Base-by-base conservation (phyloP, 2,888 invertebrate genomes). In the Stratiomys singularior region DNA sequence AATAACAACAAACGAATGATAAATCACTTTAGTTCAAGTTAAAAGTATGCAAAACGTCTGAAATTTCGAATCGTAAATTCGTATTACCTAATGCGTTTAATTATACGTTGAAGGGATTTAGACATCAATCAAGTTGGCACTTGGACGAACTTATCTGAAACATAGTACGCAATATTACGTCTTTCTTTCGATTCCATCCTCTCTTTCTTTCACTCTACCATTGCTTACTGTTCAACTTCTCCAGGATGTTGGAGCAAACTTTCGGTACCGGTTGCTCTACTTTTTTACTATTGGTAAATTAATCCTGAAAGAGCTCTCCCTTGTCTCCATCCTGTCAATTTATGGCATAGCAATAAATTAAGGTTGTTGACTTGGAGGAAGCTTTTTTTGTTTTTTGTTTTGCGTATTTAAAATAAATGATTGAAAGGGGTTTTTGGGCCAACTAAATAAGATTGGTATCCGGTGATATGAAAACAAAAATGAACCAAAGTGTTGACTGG, bases 51-150 rank as follows among this genome's bases (percentile, higher is more conserved):
- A 37, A 9, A 37, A 9, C 5, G 5, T 9, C 37, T 9, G 37
- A 5, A 37, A 5, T 37, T 72, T 56, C 25, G 56, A 44, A 28
- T 28, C 27, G 7, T 13, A 52, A 72, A 28, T 56, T 18, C 37
- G 15, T 4, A 9, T 52, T 52, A 52, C 52, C 52, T 21, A 72
- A 56, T 28, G 28, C 56, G 28, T 72, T 72, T 21, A 5, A 37
- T 37, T 37, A 5, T 37, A 56, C 27, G 56, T 72, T 72, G 46
- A 56, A 72, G 71, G 71, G 71, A 56, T 72, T 56, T n/a, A 72
- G 28, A 72, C 71, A 72, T 72, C 71, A 72, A 72, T 72, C 71
- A 72, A 21, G 71, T 27, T 72, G 71, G 56, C 52, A 52, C 56
- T 52, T 56, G 4, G 18, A 56, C 46, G 56, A 56, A 9, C 71